Evolutionary conservation across 2,113 vertebrate species (phyloP).

Genomic region (Leucosticte australis): DNA sequence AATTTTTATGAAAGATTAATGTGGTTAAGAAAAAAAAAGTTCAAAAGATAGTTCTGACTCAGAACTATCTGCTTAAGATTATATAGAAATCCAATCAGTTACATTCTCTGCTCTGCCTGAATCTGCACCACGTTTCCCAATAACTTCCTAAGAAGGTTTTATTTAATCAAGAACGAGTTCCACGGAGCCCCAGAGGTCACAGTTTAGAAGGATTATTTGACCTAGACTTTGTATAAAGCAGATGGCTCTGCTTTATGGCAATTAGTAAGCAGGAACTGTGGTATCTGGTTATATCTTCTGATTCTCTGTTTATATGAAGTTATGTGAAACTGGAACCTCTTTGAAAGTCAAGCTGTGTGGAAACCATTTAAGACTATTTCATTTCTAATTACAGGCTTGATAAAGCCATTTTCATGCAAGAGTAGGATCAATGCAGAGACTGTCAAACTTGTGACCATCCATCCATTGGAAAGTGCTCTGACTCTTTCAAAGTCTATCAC

Average conservation of each 20-base stretch:
- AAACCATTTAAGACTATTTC: constrained; percentile 75
- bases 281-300: constrained; percentile 71
- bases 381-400: constrained; percentile 76
- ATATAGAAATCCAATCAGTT: constrained; percentile 41
- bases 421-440: constrained; percentile 37
- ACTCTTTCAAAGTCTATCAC: constrained; percentile 62
- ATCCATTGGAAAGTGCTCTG: constrained; percentile 24
- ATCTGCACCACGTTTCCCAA: constrained; percentile 25
- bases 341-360: constrained; percentile 70
- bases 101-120: constrained; percentile 38
- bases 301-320: constrained; percentile 73
- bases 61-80: constrained; percentile 28
- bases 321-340: constrained; percentile 72
- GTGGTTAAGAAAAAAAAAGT: background rate
- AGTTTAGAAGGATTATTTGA: constrained; percentile 65
- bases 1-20: constrained; percentile 2
- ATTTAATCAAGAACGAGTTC: constrained; percentile 62
- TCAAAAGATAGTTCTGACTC: background rate
- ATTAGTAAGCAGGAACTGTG: constrained; percentile 75
- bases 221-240: constrained; percentile 70
- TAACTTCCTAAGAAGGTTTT: constrained; percentile 60
- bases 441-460: constrained; percentile 58
- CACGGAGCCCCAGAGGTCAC: constrained; percentile 65
- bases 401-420: constrained; percentile 69
- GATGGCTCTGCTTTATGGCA: constrained; percentile 73